Base-by-base conservation (phyloP, 2,888 invertebrate genomes). In the Physocephala rufipes region DNA sequence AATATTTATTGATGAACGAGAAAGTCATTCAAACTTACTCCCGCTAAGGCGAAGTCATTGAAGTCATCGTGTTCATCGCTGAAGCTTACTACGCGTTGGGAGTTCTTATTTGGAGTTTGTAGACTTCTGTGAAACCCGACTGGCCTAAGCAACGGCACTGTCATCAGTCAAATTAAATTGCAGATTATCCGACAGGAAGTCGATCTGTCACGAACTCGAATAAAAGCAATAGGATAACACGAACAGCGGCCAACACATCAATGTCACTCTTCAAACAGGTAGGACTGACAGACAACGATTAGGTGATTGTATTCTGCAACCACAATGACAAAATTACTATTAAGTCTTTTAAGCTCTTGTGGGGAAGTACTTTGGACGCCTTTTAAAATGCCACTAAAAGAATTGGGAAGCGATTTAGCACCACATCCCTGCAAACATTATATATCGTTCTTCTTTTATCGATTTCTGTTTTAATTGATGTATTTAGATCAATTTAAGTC, bases 91-190 rank as follows among this genome's bases (percentile, higher is more conserved):
- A 16, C 45, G 19, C 7, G 64, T 16, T 28, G 43, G 15, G n/a
- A 59, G 30, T 58, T 19, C 16, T 9, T 24, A 21, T 19, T 66
- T 30, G 12, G 19, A 45, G 66, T 67, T 19, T 47, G 64, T 13
- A 67, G 36, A 64, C 49, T 30, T 45, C 59, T 67, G 66, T 71
- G 61, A 71, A 71, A 62, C 67, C 66, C 61, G 62, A 61, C 71
- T 71, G 62, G 66, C 36, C 30, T 36, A 19, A 30, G 3, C 24
- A 70, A 64, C 73, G 75, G 67, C 75, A 73, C 77, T 78, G 81
- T 79, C 84, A 85, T 84, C 84, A 84, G 82, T 85, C 84, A 85
- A 84, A 85, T 84, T 85, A 82, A 84, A 85, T 83, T 84, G 82
- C 80, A 78, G 82, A 82, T 85, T 84, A 85, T 85, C 85, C 83